phyloP scores from a whole-genome alignment of 2,888 invertebrate genomes.

The Cerceris ruficornis region DNA sequence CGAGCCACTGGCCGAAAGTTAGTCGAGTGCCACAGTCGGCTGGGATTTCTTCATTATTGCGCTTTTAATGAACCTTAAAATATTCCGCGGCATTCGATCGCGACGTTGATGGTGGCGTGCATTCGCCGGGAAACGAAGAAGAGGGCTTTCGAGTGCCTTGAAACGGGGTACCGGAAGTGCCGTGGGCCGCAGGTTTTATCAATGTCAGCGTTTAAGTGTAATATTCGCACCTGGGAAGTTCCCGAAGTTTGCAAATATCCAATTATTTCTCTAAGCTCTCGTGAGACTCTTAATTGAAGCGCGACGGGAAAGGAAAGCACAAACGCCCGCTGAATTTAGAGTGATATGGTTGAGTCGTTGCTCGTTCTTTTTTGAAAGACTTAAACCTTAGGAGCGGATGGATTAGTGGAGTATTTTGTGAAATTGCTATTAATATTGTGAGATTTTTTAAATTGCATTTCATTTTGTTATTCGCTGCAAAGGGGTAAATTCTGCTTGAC shows the following conservation, averaged over 20 bases:
- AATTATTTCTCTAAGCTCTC: conserved; percentile 65
- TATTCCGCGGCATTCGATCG: conserved; percentile 60
- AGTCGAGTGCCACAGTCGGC: conserved; percentile 45
- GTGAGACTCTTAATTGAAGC: conserved; percentile 36
- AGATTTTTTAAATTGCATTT: too few species aligned
- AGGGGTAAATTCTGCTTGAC: too few species aligned
- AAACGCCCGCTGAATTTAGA: not conserved
- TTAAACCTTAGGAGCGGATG: not conserved
- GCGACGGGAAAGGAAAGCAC: not conserved
- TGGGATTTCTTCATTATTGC: conserved; percentile 71
- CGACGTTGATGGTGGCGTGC: conserved; percentile 5
- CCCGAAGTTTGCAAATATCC: conserved; percentile 63
- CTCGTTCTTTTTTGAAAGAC: not conserved
- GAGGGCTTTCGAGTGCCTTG: conserved; percentile 2
- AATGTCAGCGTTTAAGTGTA: conserved; percentile 55
- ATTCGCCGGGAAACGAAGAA: not conserved
- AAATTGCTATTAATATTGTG: too few species aligned
- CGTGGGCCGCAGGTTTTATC: not conserved
- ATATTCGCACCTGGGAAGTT: conserved; percentile 60
- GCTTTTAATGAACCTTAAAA: conserved; percentile 74
- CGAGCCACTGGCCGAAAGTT: conserved; percentile 50
- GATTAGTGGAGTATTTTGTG: too few species aligned
- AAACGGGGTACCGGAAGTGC: not conserved
- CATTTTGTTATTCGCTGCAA: too few species aligned
- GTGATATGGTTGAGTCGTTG: not conserved